Percentiles rank a stretch among this genome's conserved stretches.
These are phyloP conservation scores for Hirudinaria manillensis DNA, from an alignment of 2,888 invertebrate genomes.

Conservation along the genomic window DNA sequence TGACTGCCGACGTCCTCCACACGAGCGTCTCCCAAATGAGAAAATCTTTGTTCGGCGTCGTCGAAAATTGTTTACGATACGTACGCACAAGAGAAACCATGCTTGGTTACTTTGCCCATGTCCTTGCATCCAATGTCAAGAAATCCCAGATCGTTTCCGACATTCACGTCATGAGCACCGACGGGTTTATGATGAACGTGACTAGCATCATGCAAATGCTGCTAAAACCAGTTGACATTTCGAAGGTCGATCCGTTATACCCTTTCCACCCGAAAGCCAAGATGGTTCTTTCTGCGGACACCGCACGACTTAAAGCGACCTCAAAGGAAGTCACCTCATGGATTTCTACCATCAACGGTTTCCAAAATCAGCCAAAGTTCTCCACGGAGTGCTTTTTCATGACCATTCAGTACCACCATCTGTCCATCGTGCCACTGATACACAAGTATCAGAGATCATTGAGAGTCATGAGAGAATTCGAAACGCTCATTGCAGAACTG, in stretches of 20 bases:
- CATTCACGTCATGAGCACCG: slow-evolving; percentile 81
- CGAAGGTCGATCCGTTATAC: slow-evolving; percentile 65
- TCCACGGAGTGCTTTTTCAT: slow-evolving; percentile 95
- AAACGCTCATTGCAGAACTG: slow-evolving; percentile 55
- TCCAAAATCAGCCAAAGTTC: slow-evolving; percentile 63
- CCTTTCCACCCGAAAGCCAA: slow-evolving; percentile 68
- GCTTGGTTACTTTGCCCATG: background rate
- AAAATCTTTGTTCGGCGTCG: background rate
- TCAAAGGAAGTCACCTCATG: slow-evolving; percentile 75
- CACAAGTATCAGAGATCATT: slow-evolving; percentile 74
- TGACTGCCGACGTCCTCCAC: background rate
- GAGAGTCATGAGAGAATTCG: slow-evolving; percentile 74
- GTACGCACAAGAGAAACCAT: background rate
- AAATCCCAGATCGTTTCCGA: background rate
- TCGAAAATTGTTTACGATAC: background rate
- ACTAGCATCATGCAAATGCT: slow-evolving; percentile 83
- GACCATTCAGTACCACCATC: slow-evolving; percentile 85
- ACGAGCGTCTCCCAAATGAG: background rate
- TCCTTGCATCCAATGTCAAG: background rate
- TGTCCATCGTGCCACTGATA: slow-evolving; percentile 80
- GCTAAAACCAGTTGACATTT: slow-evolving; percentile 77
- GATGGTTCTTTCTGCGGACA: slow-evolving; percentile 52
- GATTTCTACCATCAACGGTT: slow-evolving; percentile 52
- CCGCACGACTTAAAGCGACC: slow-evolving; percentile 73
- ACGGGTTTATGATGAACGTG: slow-evolving; percentile 91